These are phyloP conservation scores for Protobothrops mucrosquamatus DNA, from an alignment of 2,113 vertebrate species.

Conservation along the genomic window DNA sequence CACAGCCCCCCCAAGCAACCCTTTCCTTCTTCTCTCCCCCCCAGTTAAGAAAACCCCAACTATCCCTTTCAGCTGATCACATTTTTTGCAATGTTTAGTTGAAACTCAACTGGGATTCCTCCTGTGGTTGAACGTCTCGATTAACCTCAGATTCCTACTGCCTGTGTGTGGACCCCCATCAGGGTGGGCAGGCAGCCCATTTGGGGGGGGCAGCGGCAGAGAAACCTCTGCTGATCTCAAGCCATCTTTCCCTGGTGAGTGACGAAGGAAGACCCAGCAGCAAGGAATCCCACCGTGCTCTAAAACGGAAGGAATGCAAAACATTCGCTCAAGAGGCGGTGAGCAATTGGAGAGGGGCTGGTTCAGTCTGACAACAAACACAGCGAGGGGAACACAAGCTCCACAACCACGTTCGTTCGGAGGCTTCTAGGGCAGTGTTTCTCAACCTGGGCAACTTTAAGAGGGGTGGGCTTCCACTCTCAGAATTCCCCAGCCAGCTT, in stretches of 20 bases:
- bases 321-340: slow-evolving; percentile 29
- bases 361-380: slow-evolving; percentile 21
- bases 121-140: not conserved
- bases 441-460: not conserved
- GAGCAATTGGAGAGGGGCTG: slow-evolving; percentile 6
- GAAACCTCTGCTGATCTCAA: slow-evolving; percentile 40
- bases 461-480: not conserved
- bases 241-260: slow-evolving; percentile 48
- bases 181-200: slow-evolving; percentile 50
- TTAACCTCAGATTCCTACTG: not conserved
- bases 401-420: slow-evolving; percentile 43
- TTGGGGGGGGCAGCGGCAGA: slow-evolving; percentile 44
- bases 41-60: not conserved
- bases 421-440: not conserved
- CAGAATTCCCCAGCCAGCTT: not conserved
- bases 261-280: slow-evolving; percentile 61
- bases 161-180: slow-evolving; percentile 2
- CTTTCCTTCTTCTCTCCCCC: too few relatives aligned
- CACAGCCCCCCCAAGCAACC: too few relatives aligned
- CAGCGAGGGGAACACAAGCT: slow-evolving; percentile 47
- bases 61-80: not conserved
- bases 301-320: slow-evolving; percentile 61
- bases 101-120: not conserved
- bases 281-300: slow-evolving; percentile 46
- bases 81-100: not conserved